phyloP scores from a whole-genome alignment of 2,113 vertebrate species.

The Chlamydotis undulata region DNA sequence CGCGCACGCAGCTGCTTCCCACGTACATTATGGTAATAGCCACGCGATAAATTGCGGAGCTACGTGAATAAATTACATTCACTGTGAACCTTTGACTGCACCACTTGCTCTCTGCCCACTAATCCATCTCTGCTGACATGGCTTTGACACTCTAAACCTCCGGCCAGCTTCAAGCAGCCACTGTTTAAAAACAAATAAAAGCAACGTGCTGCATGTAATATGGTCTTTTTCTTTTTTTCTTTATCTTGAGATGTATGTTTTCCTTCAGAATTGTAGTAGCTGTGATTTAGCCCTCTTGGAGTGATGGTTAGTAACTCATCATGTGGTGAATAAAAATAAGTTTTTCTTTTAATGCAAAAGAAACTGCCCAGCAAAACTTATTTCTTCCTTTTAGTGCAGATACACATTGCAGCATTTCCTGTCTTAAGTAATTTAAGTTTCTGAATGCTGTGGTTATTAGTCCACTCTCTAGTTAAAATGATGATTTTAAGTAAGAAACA shows the following conservation, averaged over 20 bases:
- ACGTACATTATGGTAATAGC: conserved; percentile 17
- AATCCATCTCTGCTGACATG: conserved; percentile 17
- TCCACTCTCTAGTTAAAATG: not conserved
- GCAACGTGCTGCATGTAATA: not conserved
- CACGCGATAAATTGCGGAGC: not conserved
- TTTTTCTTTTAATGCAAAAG: not conserved
- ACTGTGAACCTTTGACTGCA: conserved; percentile 36
- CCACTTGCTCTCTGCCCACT: conserved; percentile 46
- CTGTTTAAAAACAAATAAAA: conserved; percentile 33
- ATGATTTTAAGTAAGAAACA: not conserved
- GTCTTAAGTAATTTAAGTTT: not conserved
- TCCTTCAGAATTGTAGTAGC: not conserved
- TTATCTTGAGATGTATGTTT: not conserved
- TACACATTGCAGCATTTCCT: not conserved
- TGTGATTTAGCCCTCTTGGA: not conserved
- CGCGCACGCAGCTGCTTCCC: conserved; percentile 2
- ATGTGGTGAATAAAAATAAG: not conserved
- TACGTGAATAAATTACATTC: conserved; percentile 52
- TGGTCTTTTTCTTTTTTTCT: not conserved
- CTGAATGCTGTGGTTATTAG: not conserved
- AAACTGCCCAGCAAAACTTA: not conserved
- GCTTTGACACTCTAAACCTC: conserved; percentile 21
- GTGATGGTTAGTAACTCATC: not conserved
- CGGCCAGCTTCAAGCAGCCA: not conserved
- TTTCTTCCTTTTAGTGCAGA: not conserved